Base-by-base conservation (phyloP, 2,113 vertebrate genomes). In the Cynoglossus semilaevis region DNA sequence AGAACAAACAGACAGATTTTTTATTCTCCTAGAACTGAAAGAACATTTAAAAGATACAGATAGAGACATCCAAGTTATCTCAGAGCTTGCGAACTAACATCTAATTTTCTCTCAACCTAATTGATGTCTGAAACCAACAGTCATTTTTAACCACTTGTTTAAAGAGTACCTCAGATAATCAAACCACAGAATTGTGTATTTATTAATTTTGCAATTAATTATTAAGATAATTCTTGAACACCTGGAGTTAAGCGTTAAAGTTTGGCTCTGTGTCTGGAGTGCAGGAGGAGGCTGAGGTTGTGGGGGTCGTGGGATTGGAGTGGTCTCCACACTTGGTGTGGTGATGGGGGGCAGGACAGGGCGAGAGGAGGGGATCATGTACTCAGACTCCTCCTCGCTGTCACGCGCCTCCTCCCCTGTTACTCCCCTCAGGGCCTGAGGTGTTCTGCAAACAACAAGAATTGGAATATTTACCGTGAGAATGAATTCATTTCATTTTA, bases 281-380 rank as follows among this genome's bases (percentile, higher is more conserved):
- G 65, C 40, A 11, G 67, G 15, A 0, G 83, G 79, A 35, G 86
- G 67, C 50, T 73, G 78, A 52, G 89, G 9, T 56, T 92, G 94
- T 5, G 88, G 89, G 36, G 81, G 86, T 60, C 91, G 83, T 50
- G 80, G 76, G 51, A 86, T 70, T 1, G 72, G 63, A 14, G 68
- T 45, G 34, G 35, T 53, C 15, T 85, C 80, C 9, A 40, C 70
- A 7, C 76, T 47, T 14, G 64, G 44, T 5, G 72, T 17, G 0
- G 22, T 16, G 34, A 85, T 51, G 44, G 87, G 82, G 47, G 89
- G 88, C 53, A 93, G 82, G 41, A 91, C 63, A 1, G 95, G 97
- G 35, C 93, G 90, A 4, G 96, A 98, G 18, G 93, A 94, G 1
- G 97, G 97, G 29, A 94, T 93, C 97, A 98, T 99, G 87, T 99